Evolutionary conservation across 2,113 vertebrate species (phyloP), one percentile per base, ranked within the genome.

Genomic region (Megaceryle maxima): DNA sequence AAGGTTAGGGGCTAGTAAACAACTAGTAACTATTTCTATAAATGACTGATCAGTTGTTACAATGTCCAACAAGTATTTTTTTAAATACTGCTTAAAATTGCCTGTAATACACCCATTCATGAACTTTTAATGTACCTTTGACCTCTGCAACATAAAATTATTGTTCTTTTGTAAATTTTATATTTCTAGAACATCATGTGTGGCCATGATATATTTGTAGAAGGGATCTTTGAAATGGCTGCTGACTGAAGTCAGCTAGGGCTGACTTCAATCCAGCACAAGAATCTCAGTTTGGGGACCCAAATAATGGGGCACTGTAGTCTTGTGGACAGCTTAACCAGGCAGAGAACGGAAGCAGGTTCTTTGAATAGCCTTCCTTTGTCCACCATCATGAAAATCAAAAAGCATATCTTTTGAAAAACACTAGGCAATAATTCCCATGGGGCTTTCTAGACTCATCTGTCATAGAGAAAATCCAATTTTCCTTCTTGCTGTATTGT

Each of bases 401-500:
- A 95, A 92, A 96, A 68, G 68, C 73, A 93, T 93, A 95, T 89
- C 83, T 92, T 93, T 93, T 88, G 90, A 92, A 91, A 94, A 97
- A 94, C 69, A 62, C 79, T 67, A 89, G 73, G 74, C 81, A 46
- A 8, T 95, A 79, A 89, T 94, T 96, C 91, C 83, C 57, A 43
- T 82, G 87, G 50, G 88, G 72, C 62, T 95, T 94, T 91, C 63
- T 95, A 77, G 63, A 39, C 86, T 91, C 88, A 93, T 94, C 86
- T 74, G 87, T 96, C 92, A 95, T 85, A 81, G 70, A 88, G 70
- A 77, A 97, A 96, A 96, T 94, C 87, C 74, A 89, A 94, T 94
- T 96, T 93, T 89, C 78, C 63, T 89, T 95, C 91, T 96, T 95
- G 85, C 67, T 96, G 50, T 85, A 63, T 95, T 95, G 83, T 95